phyloP scores from a whole-genome alignment of 2,888 invertebrate genomes.

The Chrysina gloriosa region DNA sequence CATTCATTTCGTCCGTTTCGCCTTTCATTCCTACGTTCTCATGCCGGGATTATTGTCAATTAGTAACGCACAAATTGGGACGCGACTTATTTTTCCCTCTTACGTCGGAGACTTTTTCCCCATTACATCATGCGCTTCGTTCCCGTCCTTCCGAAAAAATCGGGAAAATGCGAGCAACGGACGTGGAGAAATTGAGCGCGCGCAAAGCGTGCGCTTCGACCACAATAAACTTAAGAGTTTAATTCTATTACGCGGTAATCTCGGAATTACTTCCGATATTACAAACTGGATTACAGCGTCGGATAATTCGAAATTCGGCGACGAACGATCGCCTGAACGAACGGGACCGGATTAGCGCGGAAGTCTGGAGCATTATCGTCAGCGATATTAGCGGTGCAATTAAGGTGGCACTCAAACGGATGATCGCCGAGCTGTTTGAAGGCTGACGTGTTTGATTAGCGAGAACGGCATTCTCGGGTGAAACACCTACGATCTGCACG shows the following conservation, averaged over 20 bases:
- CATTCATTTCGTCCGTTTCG: neutral
- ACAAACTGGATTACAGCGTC: constrained; percentile 14
- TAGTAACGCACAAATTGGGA: constrained; percentile 13
- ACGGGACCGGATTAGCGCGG: neutral
- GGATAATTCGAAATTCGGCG: constrained; percentile 6
- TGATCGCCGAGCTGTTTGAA: neutral
- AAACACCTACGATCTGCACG: no score
- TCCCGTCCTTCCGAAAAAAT: neutral
- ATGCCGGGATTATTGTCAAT: constrained; percentile 30
- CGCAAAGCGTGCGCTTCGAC: neutral
- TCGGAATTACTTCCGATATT: constrained; percentile 35
- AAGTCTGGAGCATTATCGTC: constrained; percentile 22
- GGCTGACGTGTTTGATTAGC: constrained; percentile 9
- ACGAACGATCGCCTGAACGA: constrained; percentile 14
- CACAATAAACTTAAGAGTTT: constrained; percentile 22
- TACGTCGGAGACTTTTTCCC: neutral
- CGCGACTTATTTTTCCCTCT: constrained; percentile 18
- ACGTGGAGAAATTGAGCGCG: no score
- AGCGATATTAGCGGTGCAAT: constrained; percentile 9
- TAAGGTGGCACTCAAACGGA: neutral
- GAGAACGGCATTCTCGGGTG: neutral
- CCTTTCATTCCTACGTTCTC: neutral
- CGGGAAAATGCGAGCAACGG: neutral
- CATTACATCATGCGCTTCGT: no score
- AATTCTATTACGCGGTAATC: constrained; percentile 28